Evolutionary conservation across 2,113 vertebrate genomes (phyloP).

Genomic region (Solea senegalensis): DNA sequence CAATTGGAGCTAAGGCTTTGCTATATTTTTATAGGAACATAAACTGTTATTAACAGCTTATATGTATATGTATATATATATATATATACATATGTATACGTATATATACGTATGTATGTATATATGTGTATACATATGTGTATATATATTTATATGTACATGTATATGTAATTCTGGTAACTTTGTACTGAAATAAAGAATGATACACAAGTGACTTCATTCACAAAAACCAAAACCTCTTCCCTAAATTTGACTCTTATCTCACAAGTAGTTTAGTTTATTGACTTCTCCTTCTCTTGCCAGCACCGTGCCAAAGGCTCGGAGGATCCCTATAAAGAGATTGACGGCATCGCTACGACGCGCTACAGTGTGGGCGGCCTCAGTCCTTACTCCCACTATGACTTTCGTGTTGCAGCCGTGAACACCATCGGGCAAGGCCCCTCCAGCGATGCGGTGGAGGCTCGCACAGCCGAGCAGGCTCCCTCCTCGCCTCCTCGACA

Average conservation of each 20-base stretch:
- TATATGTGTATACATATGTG: no score
- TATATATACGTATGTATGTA: no score
- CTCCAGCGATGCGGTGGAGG: conserved; percentile 90
- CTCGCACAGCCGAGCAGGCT: conserved; percentile 95
- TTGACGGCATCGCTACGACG: conserved; percentile 96
- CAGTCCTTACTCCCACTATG: conserved; percentile 97
- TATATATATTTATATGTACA: no score
- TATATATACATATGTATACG: no score
- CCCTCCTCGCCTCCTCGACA: conserved; percentile 94
- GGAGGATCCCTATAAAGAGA: conserved; percentile 94
- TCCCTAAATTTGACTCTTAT: neutral
- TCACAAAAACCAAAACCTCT: conserved; percentile 4
- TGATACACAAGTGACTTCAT: conserved; percentile 2
- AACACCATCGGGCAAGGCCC: conserved; percentile 97
- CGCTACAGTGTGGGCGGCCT: conserved; percentile 97
- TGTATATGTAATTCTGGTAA: conserved; percentile 13
- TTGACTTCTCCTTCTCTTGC: neutral
- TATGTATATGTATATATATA: no score
- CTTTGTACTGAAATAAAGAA: conserved; percentile 13
- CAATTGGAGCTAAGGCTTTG: neutral
- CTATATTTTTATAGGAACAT: conserved; percentile 13
- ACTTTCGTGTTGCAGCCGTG: conserved; percentile 94
- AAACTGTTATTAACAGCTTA: conserved; percentile 24
- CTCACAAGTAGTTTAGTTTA: neutral
- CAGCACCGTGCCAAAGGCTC: conserved; percentile 92